Evolutionary conservation across 2,888 invertebrate genomes (phyloP).

Genomic region (Blastobasis lacticolella): DNA sequence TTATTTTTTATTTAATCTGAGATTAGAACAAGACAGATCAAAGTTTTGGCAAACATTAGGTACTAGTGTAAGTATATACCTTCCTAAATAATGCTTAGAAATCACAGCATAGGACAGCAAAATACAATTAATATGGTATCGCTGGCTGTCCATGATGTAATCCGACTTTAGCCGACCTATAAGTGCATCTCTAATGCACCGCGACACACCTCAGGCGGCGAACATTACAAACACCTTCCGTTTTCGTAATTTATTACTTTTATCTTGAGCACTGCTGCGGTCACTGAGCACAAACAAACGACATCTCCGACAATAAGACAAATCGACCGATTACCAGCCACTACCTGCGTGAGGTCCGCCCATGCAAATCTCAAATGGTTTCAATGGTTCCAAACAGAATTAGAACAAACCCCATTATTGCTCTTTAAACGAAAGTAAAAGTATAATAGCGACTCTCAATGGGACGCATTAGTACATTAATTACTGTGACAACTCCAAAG

Average conservation of each 20-base stretch:
- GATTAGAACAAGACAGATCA: too few relatives aligned
- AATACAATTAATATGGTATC: too few relatives aligned
- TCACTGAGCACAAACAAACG: slow-evolving; percentile 66
- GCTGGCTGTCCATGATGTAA: too few relatives aligned
- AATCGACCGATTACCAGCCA: slow-evolving; percentile 67
- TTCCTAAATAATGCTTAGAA: too few relatives aligned
- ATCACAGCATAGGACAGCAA: too few relatives aligned
- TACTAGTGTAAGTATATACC: too few relatives aligned
- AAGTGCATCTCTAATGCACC: slow-evolving; percentile 35
- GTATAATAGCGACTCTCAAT: slow-evolving; percentile 44
- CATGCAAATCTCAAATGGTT: slow-evolving; percentile 52
- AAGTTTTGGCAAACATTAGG: too few relatives aligned
- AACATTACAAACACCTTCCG: slow-evolving; percentile 65
- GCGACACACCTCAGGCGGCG: slow-evolving; percentile 54
- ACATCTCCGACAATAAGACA: slow-evolving; percentile 69
- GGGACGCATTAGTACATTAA: slow-evolving; percentile 58
- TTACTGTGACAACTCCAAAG: slow-evolving; percentile 51
- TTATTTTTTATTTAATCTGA: too few relatives aligned
- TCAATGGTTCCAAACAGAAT: too few relatives aligned
- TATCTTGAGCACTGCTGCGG: slow-evolving; percentile 67
- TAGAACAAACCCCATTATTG: too few relatives aligned
- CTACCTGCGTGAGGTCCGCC: slow-evolving; percentile 61
- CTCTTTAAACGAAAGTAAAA: slow-evolving; percentile 56
- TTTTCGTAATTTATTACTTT: slow-evolving; percentile 68
- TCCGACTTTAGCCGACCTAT: too few relatives aligned